Base-by-base conservation (phyloP, 2,888 invertebrate genomes). In the Hofmannophila pseudospretella region DNA sequence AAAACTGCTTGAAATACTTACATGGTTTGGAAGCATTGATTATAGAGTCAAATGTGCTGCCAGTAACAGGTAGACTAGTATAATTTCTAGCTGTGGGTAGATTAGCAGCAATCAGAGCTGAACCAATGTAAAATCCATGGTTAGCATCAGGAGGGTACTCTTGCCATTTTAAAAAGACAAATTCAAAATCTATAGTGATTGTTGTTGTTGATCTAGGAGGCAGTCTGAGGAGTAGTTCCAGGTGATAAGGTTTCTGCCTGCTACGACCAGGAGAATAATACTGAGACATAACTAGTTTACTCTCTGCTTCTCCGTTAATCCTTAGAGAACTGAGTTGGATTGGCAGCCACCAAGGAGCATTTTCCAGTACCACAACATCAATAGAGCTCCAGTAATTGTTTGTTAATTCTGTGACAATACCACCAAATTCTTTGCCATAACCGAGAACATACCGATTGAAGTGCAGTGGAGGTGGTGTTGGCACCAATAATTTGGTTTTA, bases 91-190 rank as follows among this genome's bases (percentile, higher is more conserved):
- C 93, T 34, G 92, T 88, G 0, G 96, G 95, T 47, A 98, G 76
- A 45, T 92, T 85, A 2, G 94, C 92, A 20, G 94, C 91, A 40
- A 98, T 90, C 31, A 96, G 89, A 10, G 97, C 95, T 19, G 98
- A 94, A 3, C 96, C 96, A 59, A 98, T 91, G 67, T 98, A 97
- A 78, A 99, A 98, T 0, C 99, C 99, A 80, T 99, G 98, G 87
- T 98, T 98, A 0, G 99, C 98, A 90, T 99, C 99, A 0, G 99
- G 99, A 8, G 99, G 99, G 81, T 99, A 99, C 73, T 99, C 99
- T 59, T 97, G 95, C 97, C 99, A 98, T 80, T 98, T 98, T 3
- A 98, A 88, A 66, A 98, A 96, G n/a, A 96, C 93, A 78, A 96
- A 95, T 73, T 98, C 97, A 81, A 98, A 96, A 63, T 97, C 94